Percentiles rank a stretch among this genome's conserved stretches.
These are phyloP conservation scores for Jordanella pulchra DNA, from an alignment of 2,797 vertebrate species.

Conservation along the genomic window DNA sequence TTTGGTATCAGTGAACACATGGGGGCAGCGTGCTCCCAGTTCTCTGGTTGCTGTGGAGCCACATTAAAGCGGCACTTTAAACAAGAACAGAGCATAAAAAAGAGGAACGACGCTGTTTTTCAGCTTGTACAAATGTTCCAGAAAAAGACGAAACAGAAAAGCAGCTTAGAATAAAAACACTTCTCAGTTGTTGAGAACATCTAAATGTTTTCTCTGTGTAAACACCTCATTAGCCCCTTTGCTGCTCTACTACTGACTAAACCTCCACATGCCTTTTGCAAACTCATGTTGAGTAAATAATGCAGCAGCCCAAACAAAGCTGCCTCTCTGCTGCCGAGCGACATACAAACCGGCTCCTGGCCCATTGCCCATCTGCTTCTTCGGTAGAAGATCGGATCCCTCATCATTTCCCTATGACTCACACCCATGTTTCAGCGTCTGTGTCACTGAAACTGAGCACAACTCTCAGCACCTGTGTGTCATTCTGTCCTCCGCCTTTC, in stretches of 20 bases:
- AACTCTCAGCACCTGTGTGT: not conserved
- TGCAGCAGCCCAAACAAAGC: slow-evolving; percentile 68
- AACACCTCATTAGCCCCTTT: not conserved
- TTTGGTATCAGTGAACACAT: slow-evolving; percentile 33
- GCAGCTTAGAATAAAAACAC: not conserved
- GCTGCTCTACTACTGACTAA: not conserved
- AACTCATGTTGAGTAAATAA: slow-evolving; percentile 70
- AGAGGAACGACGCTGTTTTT: not conserved
- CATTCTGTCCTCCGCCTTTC: not conserved
- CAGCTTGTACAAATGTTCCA: not conserved
- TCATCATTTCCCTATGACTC: slow-evolving; percentile 17
- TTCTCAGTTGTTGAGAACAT: not conserved
- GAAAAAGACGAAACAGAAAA: not conserved
- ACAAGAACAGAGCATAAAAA: not conserved
- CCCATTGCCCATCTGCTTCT: slow-evolving; percentile 27
- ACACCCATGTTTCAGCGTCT: slow-evolving; percentile 8
- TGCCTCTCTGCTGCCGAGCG: slow-evolving; percentile 43
- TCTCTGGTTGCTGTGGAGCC: not conserved
- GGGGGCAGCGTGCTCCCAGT: slow-evolving; percentile 56
- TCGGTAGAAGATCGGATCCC: not conserved
- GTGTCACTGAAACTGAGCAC: not conserved
- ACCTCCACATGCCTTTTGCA: slow-evolving; percentile 29
- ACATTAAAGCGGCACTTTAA: not conserved
- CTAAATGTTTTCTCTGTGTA: not conserved
- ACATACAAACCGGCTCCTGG: slow-evolving; percentile 53